Percentiles rank a stretch among this genome's conserved stretches.
phyloP scores from a whole-genome alignment of 2,888 invertebrate genomes.

The Clostera curtula region DNA sequence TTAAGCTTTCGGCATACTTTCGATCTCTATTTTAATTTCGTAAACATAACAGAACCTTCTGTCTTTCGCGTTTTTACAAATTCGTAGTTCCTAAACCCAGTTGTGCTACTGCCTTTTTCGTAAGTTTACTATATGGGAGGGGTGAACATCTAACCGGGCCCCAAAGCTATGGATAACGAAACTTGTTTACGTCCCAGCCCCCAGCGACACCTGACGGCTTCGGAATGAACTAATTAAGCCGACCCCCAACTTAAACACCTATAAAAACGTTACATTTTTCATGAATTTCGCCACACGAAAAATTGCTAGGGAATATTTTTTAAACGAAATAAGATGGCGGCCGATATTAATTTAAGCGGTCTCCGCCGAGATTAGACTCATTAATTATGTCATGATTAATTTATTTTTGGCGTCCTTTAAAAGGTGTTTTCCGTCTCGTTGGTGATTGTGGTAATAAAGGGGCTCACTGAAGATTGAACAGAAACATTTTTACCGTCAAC shows the following conservation, averaged over 20 bases:
- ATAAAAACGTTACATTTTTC: constrained; percentile 18
- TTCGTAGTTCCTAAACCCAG: no score
- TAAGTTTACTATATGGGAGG: no score
- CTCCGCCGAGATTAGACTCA: constrained; percentile 5
- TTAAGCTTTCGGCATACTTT: no score
- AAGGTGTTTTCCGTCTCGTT: not conserved
- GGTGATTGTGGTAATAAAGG: no score
- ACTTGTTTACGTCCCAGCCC: constrained; percentile 22
- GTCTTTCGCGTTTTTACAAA: no score
- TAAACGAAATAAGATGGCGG: constrained; percentile 5
- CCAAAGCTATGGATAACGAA: constrained; percentile 20
- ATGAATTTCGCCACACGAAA: constrained; percentile 13
- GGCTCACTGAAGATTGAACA: no score
- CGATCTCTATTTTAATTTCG: no score
- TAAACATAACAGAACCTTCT: no score
- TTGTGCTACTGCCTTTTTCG: no score
- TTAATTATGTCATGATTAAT: constrained; percentile 5
- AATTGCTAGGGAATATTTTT: constrained; percentile 14
- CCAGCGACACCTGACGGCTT: constrained; percentile 25
- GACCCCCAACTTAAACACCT: constrained; percentile 16
- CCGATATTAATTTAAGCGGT: constrained; percentile 1
- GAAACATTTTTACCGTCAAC: no score
- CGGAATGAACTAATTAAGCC: constrained; percentile 26
- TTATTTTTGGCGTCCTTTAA: not conserved
- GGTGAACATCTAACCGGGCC: constrained; percentile 19